phyloP scores from a whole-genome alignment of 2,113 vertebrate genomes.

The Plectropomus leopardus region DNA sequence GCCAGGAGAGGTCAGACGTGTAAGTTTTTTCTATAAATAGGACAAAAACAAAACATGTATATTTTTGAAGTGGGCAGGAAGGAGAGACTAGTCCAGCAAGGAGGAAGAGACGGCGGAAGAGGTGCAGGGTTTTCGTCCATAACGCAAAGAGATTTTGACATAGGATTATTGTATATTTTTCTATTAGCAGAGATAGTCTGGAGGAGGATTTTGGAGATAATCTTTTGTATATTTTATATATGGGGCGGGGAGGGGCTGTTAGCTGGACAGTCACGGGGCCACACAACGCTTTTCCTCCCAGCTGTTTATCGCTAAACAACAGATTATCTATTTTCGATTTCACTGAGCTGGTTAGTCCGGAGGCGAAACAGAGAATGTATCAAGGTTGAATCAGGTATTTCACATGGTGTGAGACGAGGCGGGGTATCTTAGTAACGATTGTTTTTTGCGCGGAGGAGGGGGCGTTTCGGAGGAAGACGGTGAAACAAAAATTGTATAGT shows the following conservation, averaged over 20 bases:
- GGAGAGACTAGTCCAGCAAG: constrained; percentile 53
- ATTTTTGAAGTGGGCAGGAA: constrained; percentile 84
- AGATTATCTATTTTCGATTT: constrained; percentile 80
- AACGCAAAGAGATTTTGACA: constrained; percentile 83
- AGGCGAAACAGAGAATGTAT: constrained; percentile 77
- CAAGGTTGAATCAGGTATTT: constrained; percentile 78
- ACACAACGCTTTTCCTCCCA: constrained; percentile 61
- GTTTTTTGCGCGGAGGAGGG: constrained; percentile 1
- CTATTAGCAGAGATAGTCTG: constrained; percentile 80
- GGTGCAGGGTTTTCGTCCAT: constrained; percentile 64
- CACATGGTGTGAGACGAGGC: constrained; percentile 51
- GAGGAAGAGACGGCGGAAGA: constrained; percentile 17
- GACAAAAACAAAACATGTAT: constrained; percentile 79
- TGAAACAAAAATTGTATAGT: constrained; percentile 73
- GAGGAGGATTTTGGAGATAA: constrained; percentile 84
- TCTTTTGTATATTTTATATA: constrained; percentile 88
- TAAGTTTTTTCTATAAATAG: constrained; percentile 80
- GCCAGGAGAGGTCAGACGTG: constrained; percentile 68
- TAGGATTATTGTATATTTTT: constrained; percentile 88
- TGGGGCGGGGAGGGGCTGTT: constrained; percentile 64
- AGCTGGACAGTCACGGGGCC: constrained; percentile 73
- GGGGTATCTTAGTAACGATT: constrained; percentile 65
- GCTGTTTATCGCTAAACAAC: constrained; percentile 60
- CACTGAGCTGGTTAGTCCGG: constrained; percentile 40
- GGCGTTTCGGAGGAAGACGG: constrained; percentile 4